Evolutionary conservation across 2,888 invertebrate species (phyloP), one percentile per base, ranked within the genome.

Genomic region (Alviniconcha strummeri): DNA sequence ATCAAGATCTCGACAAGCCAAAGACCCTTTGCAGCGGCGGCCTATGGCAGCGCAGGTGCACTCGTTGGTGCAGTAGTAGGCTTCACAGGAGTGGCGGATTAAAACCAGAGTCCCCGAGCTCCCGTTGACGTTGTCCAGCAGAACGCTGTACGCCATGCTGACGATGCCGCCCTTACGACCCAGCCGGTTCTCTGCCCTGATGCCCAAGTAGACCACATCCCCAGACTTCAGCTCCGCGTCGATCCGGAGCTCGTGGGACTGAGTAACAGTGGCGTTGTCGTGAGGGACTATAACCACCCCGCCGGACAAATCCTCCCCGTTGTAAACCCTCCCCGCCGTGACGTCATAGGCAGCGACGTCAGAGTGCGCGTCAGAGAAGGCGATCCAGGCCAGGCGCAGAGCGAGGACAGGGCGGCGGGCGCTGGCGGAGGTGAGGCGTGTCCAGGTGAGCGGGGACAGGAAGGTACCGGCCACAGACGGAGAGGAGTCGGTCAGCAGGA

Each of bases 381-480:
- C 85, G 4, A 1, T 71, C 71, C 71, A 71, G 17, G 71, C 19
- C 13, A 71, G 17, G 13, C 13, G 60, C 8, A n/a, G 17, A 17
- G n/a, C 71, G 64, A 64, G 13, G 13, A 17, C 17, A 15, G 17
- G 13, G 13, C 1, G 11, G 17, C 17, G 13, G 8, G n/a, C n/a
- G 19, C 17, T 71, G 71, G 71, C 13, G 7, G 71, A 2, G n/a
- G 13, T 71, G 13, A 19, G 7, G 8, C 17, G 8, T 7, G 13
- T n/a, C 69, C 69, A 80, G 69, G 11, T 17, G 6, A 72, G 56
- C 17, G 80, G 80, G 36, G 80, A 80, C 11, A n/a, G 36, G 52
- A 80, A 71, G 55, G 80, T 80, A n/a, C 88, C 90, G 5, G 87
- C n/a, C 54, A 86, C 86, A 6, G 90, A 89, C 0, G 90, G 88